Evolutionary conservation across 2,888 invertebrate species (phyloP).

Genomic region (Drosophila mulleri): DNA sequence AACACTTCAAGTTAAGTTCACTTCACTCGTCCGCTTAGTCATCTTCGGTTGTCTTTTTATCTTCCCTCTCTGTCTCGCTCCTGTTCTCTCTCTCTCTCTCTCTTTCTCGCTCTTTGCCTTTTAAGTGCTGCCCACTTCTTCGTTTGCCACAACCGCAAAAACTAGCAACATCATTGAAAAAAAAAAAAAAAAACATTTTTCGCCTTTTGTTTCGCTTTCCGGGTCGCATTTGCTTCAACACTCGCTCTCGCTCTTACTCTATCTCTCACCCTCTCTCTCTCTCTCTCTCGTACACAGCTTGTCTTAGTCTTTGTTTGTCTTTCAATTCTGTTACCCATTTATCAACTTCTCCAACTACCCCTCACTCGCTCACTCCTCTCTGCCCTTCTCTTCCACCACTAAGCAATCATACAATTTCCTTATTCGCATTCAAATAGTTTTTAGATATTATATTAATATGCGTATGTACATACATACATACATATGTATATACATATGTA

Average conservation of each 20-base stretch:
- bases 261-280: neutral
- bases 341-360: slow-evolving; percentile 9
- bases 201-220: slow-evolving; percentile 57
- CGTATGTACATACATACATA: neutral
- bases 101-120: slow-evolving; percentile 17
- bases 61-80: neutral
- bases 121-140: slow-evolving; percentile 61
- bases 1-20: slow-evolving; percentile 13
- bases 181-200: slow-evolving; percentile 36
- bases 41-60: slow-evolving; percentile 33
- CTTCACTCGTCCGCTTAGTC: slow-evolving; percentile 30
- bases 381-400: neutral
- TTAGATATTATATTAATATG: neutral
- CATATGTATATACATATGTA: neutral
- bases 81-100: neutral
- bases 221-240: too few species aligned
- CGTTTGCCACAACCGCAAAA: slow-evolving; percentile 61
- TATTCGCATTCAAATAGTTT: slow-evolving; percentile 4
- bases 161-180: slow-evolving; percentile 32
- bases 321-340: slow-evolving; percentile 17
- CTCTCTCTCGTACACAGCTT: neutral
- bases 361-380: neutral
- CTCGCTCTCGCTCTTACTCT: neutral
- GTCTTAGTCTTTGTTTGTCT: slow-evolving; percentile 10
- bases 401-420: neutral